Evolutionary conservation across 2,888 invertebrate species (phyloP).

Genomic region (Gortyna flavago): DNA sequence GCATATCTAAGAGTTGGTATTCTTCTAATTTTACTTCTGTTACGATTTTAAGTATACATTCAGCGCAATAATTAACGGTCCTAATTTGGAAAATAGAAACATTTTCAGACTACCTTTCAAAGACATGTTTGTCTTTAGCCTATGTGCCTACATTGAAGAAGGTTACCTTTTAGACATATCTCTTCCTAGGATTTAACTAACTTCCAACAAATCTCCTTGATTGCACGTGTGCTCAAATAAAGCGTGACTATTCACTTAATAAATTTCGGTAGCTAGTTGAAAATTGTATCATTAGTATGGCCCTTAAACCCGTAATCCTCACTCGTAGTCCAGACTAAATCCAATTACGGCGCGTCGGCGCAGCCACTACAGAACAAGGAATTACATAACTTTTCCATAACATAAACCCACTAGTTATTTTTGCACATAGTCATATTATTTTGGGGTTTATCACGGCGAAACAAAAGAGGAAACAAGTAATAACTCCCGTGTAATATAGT

Average conservation of each 20-base stretch:
- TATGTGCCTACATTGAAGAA: not conserved
- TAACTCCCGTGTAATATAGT: slow-evolving; percentile 43
- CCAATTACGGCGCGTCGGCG: slow-evolving; percentile 80
- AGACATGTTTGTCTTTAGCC: not conserved
- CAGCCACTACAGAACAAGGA: slow-evolving; percentile 62
- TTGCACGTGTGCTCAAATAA: slow-evolving; percentile 48
- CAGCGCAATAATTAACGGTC: not conserved
- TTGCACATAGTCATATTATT: slow-evolving; percentile 53
- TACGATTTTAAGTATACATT: not conserved
- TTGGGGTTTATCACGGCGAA: slow-evolving; percentile 38
- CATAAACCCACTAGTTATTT: slow-evolving; percentile 43
- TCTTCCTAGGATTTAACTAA: not conserved
- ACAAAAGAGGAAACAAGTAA: slow-evolving; percentile 51
- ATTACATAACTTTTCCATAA: slow-evolving; percentile 60
- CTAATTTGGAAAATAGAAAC: not conserved
- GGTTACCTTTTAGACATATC: not conserved
- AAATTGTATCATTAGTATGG: slow-evolving; percentile 79
- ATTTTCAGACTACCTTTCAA: not conserved
- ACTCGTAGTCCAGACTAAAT: slow-evolving; percentile 86
- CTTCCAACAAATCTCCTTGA: slow-evolving; percentile 20
- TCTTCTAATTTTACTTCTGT: too few species aligned
- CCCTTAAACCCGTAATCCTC: slow-evolving; percentile 82
- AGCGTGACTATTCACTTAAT: slow-evolving; percentile 64
- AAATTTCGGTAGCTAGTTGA: slow-evolving; percentile 65
- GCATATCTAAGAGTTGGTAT: not conserved